These are phyloP conservation scores for Chiridota heheva DNA, from an alignment of 35 echinoderm and acorn worm species.

Conservation along the genomic window DNA sequence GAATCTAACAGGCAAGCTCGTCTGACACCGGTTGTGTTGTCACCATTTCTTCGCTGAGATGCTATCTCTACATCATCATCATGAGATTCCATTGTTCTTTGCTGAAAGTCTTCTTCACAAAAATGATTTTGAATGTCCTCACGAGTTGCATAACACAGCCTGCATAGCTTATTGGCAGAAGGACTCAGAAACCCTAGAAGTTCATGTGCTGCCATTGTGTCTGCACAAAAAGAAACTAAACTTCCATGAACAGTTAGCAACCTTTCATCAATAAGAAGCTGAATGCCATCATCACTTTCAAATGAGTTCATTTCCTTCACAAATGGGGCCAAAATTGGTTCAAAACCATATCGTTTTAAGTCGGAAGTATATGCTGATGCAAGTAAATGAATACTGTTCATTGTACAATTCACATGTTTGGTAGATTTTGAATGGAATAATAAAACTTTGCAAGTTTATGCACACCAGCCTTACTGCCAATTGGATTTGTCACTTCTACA, in stretches of 20 bases:
- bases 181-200: conserved; percentile 57
- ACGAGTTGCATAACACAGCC: conserved; percentile 17
- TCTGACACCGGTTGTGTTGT: conserved; percentile 52
- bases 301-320: conserved; percentile 44
- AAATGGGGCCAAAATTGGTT: conserved; percentile 48
- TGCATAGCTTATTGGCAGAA: conserved; percentile 44
- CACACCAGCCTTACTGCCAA: conserved; percentile 36
- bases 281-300: conserved; percentile 35
- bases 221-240: conserved; percentile 32
- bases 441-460: conserved; percentile 81
- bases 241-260: conserved; percentile 27
- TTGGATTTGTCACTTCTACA: conserved; percentile 48
- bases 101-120: conserved; percentile 43
- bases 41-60: conserved; percentile 14
- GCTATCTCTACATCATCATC: conserved; percentile 39
- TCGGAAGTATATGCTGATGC: conserved; percentile 44
- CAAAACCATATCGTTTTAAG: conserved; percentile 64
- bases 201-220: conserved; percentile 62
- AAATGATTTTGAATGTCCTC: conserved; percentile 47
- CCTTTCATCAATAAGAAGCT: background rate
- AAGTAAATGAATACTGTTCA: conserved; percentile 40
- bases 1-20: conserved; percentile 28
- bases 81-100: conserved; percentile 50
- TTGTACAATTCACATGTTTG: conserved; percentile 22
- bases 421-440: conserved; percentile 65